Conservation (phyloP, 2,888 invertebrate genomes). For the Hylaea fasciaria region DNA sequence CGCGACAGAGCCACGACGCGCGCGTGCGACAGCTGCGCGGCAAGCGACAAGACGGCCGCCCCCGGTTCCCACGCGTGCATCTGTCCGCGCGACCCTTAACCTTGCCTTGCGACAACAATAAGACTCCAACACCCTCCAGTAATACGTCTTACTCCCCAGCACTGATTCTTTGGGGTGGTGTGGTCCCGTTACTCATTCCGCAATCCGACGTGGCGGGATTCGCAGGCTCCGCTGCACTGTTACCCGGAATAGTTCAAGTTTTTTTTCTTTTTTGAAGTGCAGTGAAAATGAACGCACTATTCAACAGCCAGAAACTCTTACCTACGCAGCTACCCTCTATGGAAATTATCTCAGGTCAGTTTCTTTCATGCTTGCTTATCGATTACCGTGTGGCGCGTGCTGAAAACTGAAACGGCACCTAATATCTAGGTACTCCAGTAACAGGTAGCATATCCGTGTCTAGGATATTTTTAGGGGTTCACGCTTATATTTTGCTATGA, state of each 20-base stretch:
- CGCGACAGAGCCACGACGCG: too few species aligned
- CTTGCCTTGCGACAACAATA: slow-evolving; percentile 30
- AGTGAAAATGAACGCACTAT: slow-evolving; percentile 51
- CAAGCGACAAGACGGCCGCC: slow-evolving; percentile 47
- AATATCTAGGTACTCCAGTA: too few species aligned
- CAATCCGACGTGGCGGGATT: slow-evolving; percentile 41
- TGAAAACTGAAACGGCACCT: too few species aligned
- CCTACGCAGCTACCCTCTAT: slow-evolving; percentile 39
- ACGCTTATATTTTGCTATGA: too few species aligned
- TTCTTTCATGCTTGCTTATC: not conserved
- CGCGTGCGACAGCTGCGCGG: slow-evolving; percentile 22
- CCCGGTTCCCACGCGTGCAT: slow-evolving; percentile 68
- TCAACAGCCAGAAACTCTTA: slow-evolving; percentile 44
- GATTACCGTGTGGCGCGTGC: too few species aligned
- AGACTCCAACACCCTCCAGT: slow-evolving; percentile 51
- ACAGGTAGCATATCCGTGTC: too few species aligned
- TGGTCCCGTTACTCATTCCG: slow-evolving; percentile 59
- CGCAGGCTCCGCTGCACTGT: slow-evolving; percentile 25
- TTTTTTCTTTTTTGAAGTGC: slow-evolving; percentile 22
- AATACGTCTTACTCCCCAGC: slow-evolving; percentile 54
- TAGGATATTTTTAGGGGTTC: too few species aligned
- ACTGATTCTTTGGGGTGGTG: slow-evolving; percentile 58
- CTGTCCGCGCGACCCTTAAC: slow-evolving; percentile 61
- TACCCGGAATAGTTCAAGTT: not conserved
- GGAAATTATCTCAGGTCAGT: slow-evolving; percentile 48